A percentile compares a stretch with the other conserved stretches of the same genome.
phyloP scores from a whole-genome alignment of 1,140 invertebrate species.

The Grapholita molesta region DNA sequence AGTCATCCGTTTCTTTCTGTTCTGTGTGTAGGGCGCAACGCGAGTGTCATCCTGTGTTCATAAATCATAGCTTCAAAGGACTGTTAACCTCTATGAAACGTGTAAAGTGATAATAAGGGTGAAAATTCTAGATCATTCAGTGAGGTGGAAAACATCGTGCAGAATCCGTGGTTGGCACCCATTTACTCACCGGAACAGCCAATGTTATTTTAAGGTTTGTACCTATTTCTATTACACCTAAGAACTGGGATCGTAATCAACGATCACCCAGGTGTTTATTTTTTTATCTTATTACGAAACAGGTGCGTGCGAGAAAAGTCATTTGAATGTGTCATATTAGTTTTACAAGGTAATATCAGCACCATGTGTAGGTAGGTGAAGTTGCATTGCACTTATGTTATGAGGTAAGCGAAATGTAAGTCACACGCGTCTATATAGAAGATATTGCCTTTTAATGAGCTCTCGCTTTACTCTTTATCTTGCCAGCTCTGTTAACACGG shows the following conservation, averaged over 20 bases:
- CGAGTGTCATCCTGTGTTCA: slow-evolving; percentile 30
- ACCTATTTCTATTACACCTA: slow-evolving; percentile 23
- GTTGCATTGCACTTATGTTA: slow-evolving; percentile 6
- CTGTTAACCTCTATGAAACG: slow-evolving; percentile 16
- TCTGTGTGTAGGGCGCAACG: slow-evolving; percentile 43
- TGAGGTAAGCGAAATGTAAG: slow-evolving; percentile 13
- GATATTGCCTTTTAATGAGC: background rate
- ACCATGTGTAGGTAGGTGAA: slow-evolving; percentile 49
- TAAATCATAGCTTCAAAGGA: slow-evolving; percentile 24
- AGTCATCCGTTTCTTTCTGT: slow-evolving; percentile 61
- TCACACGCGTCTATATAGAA: background rate
- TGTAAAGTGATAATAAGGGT: slow-evolving; percentile 41
- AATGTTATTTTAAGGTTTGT: slow-evolving; percentile 73
- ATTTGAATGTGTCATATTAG: slow-evolving; percentile 39
- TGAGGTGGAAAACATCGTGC: slow-evolving; percentile 37
- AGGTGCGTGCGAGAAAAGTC: slow-evolving; percentile 35
- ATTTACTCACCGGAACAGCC: slow-evolving; percentile 56
- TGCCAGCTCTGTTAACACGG: background rate
- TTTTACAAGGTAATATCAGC: slow-evolving; percentile 44
- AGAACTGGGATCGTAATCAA: slow-evolving; percentile 9
- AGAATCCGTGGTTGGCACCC: slow-evolving; percentile 46
- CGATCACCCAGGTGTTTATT: slow-evolving; percentile 8
- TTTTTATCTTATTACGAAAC: slow-evolving; percentile 31
- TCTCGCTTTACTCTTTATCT: background rate
- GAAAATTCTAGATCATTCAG: slow-evolving; percentile 40